These are phyloP conservation scores for Pammene fasciana DNA, from an alignment of 2,888 invertebrate species.

Conservation along the genomic window DNA sequence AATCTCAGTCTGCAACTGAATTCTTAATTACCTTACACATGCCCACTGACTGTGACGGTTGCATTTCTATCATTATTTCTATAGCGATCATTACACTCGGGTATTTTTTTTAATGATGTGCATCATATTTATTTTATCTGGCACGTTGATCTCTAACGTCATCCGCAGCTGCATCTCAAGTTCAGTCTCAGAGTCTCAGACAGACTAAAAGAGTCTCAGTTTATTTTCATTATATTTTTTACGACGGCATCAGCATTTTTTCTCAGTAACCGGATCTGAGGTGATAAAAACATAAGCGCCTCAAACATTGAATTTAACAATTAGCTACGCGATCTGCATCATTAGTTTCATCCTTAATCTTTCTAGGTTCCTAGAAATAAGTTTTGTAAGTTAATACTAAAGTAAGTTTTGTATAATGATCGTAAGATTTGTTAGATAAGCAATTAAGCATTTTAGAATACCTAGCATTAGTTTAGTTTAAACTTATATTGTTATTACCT, in stretches of 20 bases:
- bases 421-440: too few relatives aligned
- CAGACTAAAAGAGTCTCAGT: neutral
- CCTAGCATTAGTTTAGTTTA: too few relatives aligned
- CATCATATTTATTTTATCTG: slow-evolving; percentile 20
- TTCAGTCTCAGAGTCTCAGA: slow-evolving; percentile 24
- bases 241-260: slow-evolving; percentile 13
- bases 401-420: too few relatives aligned
- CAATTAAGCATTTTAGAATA: too few relatives aligned
- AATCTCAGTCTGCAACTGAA: neutral
- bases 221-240: slow-evolving; percentile 11
- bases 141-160: slow-evolving; percentile 15
- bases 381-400: too few relatives aligned
- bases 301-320: slow-evolving; percentile 24
- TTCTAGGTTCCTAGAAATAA: too few relatives aligned
- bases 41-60: slow-evolving; percentile 18
- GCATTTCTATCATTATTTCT: slow-evolving; percentile 18
- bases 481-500: too few relatives aligned
- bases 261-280: slow-evolving; percentile 21
- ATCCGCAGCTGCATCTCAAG: slow-evolving; percentile 20
- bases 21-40: slow-evolving; percentile 18
- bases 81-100: slow-evolving; percentile 4
- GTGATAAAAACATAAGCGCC: slow-evolving; percentile 28
- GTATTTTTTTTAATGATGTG: slow-evolving; percentile 26
- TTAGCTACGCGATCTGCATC: slow-evolving; percentile 27
- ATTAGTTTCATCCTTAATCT: neutral